Evolutionary conservation across 2,888 invertebrate species (phyloP).

Genomic region (Adela reaumurella): DNA sequence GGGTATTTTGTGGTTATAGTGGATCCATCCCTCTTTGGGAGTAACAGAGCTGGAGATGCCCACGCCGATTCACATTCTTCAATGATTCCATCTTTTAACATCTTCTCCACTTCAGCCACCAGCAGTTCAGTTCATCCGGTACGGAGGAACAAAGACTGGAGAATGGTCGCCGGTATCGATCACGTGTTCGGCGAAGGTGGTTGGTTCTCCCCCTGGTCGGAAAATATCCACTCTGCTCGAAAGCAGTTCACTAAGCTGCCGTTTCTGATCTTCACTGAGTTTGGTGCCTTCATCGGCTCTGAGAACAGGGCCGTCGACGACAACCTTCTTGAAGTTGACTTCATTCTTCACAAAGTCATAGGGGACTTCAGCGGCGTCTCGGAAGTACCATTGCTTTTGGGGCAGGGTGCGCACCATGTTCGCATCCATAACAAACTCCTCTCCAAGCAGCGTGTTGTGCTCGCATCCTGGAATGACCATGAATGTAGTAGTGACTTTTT

Average conservation of each 20-base stretch:
- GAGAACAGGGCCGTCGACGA: neutral
- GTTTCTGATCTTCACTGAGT: neutral
- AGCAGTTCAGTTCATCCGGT: slow-evolving; percentile 16
- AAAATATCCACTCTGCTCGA: slow-evolving; percentile 6
- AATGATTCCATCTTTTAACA: slow-evolving; percentile 18
- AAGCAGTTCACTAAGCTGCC: neutral
- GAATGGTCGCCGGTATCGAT: slow-evolving; percentile 17
- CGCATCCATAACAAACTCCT: slow-evolving; percentile 9
- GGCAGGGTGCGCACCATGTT: slow-evolving; percentile 7
- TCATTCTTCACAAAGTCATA: neutral
- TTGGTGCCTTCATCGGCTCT: slow-evolving; percentile 1
- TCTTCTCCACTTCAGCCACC: slow-evolving; percentile 15
- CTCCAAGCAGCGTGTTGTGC: slow-evolving; percentile 9
- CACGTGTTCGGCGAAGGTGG: slow-evolving; percentile 11
- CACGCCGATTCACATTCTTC: slow-evolving; percentile 21
- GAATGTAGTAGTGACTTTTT: slow-evolving; percentile 7
- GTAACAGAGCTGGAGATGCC: slow-evolving; percentile 19
- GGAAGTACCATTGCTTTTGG: slow-evolving; percentile 4
- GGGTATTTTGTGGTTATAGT: slow-evolving; percentile 14
- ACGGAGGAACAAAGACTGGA: slow-evolving; percentile 20
- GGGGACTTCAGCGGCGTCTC: neutral
- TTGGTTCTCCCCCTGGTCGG: slow-evolving; percentile 9
- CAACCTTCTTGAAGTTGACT: neutral
- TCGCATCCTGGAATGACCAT: slow-evolving; percentile 9
- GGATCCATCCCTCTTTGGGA: slow-evolving; percentile 18